phyloP scores from a whole-genome alignment of 2,113 vertebrate species.

The Rattus rattus region DNA sequence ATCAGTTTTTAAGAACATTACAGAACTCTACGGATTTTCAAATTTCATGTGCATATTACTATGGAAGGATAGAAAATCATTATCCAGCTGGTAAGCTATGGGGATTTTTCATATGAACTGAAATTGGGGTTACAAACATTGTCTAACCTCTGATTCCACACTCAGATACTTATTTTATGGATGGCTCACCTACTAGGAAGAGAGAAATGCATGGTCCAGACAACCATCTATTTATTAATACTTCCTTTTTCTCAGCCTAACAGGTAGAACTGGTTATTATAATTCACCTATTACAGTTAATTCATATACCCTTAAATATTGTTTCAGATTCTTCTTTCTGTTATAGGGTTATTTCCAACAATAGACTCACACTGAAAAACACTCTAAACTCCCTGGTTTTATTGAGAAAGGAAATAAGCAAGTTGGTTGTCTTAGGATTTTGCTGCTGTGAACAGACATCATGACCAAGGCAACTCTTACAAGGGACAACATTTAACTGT shows the following conservation, averaged over 20 bases:
- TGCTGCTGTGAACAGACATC: too few relatives aligned
- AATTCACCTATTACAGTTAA: background rate
- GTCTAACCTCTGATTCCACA: background rate
- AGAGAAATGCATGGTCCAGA: background rate
- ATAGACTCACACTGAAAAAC: background rate
- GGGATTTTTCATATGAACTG: background rate
- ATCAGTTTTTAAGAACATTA: background rate
- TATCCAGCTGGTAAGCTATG: background rate
- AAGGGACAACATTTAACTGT: too few relatives aligned
- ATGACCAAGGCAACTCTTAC: too few relatives aligned
- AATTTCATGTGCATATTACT: background rate
- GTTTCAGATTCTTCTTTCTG: background rate
- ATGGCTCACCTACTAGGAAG: background rate
- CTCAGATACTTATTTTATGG: background rate
- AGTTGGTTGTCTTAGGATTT: too few relatives aligned
- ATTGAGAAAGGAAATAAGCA: background rate
- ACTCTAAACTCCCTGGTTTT: background rate
- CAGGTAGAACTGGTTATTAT: background rate
- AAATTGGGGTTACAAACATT: background rate
- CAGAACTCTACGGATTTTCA: background rate
- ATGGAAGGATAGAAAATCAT: background rate
- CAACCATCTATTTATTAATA: background rate
- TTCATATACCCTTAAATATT: background rate
- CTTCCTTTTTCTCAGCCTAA: background rate
- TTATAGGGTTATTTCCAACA: background rate